A percentile compares a stretch with the other conserved stretches of the same genome.
Evolutionary conservation across 2,113 vertebrate genomes (phyloP).

Genomic region (Coptodon rendalli): DNA sequence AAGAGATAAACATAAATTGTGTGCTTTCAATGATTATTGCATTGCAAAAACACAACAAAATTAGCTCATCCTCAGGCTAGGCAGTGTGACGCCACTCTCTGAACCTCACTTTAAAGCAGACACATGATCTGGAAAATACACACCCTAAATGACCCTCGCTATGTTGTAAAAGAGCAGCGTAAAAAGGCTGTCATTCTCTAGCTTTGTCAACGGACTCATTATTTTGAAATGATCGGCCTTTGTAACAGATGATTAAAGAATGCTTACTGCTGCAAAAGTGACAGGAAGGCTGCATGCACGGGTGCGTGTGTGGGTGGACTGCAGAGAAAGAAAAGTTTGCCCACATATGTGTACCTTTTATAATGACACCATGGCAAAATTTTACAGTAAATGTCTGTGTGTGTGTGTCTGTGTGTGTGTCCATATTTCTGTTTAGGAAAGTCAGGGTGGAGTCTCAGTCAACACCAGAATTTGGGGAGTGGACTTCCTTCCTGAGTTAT

Average conservation of each 20-base stretch:
- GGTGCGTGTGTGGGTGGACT: not conserved
- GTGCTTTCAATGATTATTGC: not conserved
- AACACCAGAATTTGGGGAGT: conserved; percentile 23
- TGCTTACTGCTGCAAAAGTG: not conserved
- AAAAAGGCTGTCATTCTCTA: not conserved
- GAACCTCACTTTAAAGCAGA: not conserved
- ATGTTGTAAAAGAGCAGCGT: not conserved
- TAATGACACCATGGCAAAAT: not conserved
- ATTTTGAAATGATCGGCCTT: not conserved
- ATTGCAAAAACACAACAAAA: not conserved
- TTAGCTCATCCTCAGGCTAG: not conserved
- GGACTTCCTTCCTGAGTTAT: conserved; percentile 52
- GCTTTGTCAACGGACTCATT: not conserved
- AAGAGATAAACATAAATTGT: not conserved
- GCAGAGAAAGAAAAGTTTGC: not conserved
- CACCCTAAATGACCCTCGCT: not conserved
- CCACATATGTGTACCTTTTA: not conserved
- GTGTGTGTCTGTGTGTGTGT: not conserved
- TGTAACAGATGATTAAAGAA: not conserved
- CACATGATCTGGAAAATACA: not conserved
- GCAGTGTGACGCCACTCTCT: not conserved
- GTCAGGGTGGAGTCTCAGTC: not conserved
- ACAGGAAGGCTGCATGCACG: not conserved
- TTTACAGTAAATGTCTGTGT: not conserved
- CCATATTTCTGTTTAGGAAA: not conserved